These are phyloP conservation scores for Prochilodus magdalenae DNA, from an alignment of 2,113 vertebrate species.

Conservation along the genomic window DNA sequence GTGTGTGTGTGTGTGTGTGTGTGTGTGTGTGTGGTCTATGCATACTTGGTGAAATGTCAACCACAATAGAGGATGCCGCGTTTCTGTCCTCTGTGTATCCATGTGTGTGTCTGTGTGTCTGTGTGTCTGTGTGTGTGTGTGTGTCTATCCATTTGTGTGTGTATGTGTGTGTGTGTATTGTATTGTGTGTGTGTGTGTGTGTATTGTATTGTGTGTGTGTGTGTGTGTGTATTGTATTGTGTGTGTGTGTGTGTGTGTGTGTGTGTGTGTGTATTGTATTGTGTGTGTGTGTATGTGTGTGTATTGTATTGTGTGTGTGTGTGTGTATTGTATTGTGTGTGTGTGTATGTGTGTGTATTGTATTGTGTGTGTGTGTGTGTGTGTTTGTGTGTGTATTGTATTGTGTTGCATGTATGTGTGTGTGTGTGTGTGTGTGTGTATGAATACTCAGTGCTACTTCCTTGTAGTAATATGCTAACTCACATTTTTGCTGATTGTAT, in stretches of 20 bases:
- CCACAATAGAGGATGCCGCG: constrained; percentile 30
- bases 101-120: constrained; percentile 22
- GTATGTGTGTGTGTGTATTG: constrained; percentile 15
- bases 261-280: constrained; percentile 29
- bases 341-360: constrained; percentile 27
- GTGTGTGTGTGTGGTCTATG: neutral
- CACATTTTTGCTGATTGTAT: too few species aligned
- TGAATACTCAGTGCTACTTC: too few species aligned
- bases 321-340: too few species aligned
- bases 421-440: too few species aligned
- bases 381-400: constrained; percentile 31
- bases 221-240: constrained; percentile 31
- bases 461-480: too few species aligned
- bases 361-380: constrained; percentile 1
- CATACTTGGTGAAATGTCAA: constrained; percentile 50
- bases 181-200: constrained; percentile 28
- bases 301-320: constrained; percentile 9
- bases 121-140: constrained; percentile 28
- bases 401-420: too few species aligned
- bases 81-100: neutral
- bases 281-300: constrained; percentile 10
- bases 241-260: constrained; percentile 14
- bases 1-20: too few species aligned
- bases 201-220: constrained; percentile 19
- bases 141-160: neutral